These are phyloP conservation scores for Lanius collurio DNA, from an alignment of 2,113 vertebrate genomes.

Conservation along the genomic window DNA sequence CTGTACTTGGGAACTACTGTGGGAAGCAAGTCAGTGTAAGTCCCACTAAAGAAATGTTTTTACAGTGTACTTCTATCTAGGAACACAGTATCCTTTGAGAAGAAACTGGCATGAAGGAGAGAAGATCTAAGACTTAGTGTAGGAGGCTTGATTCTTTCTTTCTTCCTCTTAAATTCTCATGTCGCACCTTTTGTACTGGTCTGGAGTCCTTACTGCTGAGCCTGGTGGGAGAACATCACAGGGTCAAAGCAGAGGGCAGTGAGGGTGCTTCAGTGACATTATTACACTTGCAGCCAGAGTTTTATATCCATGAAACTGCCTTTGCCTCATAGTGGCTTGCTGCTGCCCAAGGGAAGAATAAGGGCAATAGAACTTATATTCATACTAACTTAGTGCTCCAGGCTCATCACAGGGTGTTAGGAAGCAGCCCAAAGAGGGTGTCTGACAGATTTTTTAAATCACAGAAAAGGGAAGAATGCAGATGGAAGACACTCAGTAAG, in stretches of 20 bases:
- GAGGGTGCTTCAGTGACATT: neutral
- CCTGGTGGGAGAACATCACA: neutral
- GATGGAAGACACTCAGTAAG: neutral
- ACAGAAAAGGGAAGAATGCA: neutral
- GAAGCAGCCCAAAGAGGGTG: neutral
- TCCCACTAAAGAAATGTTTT: neutral
- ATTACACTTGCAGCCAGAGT: neutral
- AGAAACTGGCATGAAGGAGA: neutral
- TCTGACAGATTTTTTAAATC: neutral
- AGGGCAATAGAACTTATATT: neutral
- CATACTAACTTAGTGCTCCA: neutral
- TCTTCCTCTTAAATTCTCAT: neutral
- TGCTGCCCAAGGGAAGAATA: neutral
- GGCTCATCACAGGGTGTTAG: neutral
- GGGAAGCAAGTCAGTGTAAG: neutral
- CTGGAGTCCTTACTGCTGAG: neutral
- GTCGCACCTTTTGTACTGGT: neutral
- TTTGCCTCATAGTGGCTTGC: neutral
- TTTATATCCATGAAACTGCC: neutral
- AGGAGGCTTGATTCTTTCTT: neutral
- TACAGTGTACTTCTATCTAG: neutral
- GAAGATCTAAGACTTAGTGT: neutral
- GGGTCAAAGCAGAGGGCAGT: neutral
- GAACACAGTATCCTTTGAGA: neutral
- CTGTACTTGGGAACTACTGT: rapidly evolving